Evolutionary conservation across 2,797 vertebrate genomes (phyloP).

Genomic region (Fundulus diaphanus): DNA sequence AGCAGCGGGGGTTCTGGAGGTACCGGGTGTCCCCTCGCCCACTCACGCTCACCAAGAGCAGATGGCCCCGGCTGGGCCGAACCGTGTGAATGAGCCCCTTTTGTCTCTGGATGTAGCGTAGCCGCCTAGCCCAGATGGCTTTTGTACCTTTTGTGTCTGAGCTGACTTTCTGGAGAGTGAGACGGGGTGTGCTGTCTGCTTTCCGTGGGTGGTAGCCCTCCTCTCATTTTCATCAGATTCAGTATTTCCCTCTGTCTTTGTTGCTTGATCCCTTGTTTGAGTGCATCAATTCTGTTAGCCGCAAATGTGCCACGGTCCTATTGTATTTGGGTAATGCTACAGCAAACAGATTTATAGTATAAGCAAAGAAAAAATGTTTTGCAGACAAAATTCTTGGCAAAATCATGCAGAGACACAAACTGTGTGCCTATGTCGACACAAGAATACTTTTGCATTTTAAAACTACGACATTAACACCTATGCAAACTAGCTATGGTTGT

Average conservation of each 20-base stretch:
- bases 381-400: background rate
- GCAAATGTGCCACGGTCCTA: conserved; percentile 28
- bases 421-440: background rate
- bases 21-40: conserved; percentile 67
- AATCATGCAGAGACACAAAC: background rate
- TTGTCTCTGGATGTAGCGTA: conserved; percentile 78
- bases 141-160: conserved; percentile 79
- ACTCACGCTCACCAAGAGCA: conserved; percentile 75
- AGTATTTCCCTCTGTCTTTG: conserved; percentile 48
- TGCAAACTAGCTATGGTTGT: too few relatives aligned
- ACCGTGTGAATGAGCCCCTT: conserved; percentile 68
- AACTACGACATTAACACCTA: background rate
- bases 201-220: conserved; percentile 71
- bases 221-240: conserved; percentile 57
- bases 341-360: conserved; percentile 9
- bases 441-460: background rate
- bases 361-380: background rate
- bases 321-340: conserved; percentile 5
- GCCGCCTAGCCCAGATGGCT: conserved; percentile 81
- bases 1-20: conserved; percentile 55
- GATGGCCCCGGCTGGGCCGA: conserved; percentile 74
- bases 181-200: conserved; percentile 71
- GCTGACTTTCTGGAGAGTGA: conserved; percentile 67
- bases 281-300: conserved; percentile 33
- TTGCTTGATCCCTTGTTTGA: conserved; percentile 43